Conservation (phyloP, 2,113 vertebrate genomes). For the Fregetta grallaria region DNA sequence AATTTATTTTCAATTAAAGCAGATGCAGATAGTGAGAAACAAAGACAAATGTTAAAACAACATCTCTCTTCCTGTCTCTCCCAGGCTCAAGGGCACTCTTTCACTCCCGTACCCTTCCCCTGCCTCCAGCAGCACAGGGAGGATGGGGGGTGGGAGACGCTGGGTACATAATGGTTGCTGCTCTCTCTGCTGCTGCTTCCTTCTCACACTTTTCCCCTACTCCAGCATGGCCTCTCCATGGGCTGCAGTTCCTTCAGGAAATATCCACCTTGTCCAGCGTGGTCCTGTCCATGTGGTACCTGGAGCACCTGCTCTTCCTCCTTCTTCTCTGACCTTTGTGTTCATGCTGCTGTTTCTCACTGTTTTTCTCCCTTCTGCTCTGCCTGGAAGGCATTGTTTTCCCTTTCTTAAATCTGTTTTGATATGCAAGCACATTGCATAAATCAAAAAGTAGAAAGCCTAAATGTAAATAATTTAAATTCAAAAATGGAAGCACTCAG, state of each 20-base stretch:
- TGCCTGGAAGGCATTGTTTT: neutral
- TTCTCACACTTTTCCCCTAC: neutral
- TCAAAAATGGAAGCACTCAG: neutral
- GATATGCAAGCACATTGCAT: neutral
- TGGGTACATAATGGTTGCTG: neutral
- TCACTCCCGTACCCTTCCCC: neutral
- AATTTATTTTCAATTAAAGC: neutral
- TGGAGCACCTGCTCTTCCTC: neutral
- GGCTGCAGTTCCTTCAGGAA: neutral
- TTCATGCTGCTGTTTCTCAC: neutral
- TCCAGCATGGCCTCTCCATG: fast-evolving
- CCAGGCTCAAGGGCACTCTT: neutral
- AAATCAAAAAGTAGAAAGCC: neutral
- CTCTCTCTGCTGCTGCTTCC: neutral
- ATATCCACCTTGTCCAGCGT: neutral
- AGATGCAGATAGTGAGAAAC: neutral
- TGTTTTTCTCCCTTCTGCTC: neutral
- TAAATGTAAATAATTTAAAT: neutral
- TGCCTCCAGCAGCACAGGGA: fast-evolving
- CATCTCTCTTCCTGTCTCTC: neutral
- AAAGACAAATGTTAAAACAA: neutral
- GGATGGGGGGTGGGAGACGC: fast-evolving
- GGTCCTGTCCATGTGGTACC: neutral
- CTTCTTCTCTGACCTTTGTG: neutral
- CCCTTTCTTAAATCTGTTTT: neutral